A percentile compares a stretch with the other conserved stretches of the same genome.
Evolutionary conservation across 2,113 vertebrate species (phyloP).

Genomic region (Tetrax tetrax): DNA sequence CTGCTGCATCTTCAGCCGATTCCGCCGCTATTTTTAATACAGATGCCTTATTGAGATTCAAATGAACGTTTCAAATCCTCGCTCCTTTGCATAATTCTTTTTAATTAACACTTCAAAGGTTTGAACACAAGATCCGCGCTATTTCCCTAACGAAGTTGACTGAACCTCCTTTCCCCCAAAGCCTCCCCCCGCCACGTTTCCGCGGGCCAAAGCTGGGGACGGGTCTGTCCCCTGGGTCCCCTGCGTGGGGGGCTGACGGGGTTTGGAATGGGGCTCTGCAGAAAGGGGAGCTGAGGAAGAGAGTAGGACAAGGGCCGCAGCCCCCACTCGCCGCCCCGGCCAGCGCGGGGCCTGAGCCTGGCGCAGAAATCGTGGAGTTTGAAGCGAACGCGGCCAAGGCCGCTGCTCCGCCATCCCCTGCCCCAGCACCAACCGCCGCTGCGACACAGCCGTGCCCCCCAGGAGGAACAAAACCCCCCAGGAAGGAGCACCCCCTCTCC

Average conservation of each 20-base stretch:
- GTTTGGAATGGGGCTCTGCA: neutral
- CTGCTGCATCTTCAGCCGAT: conserved; percentile 6
- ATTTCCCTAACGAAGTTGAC: conserved; percentile 59
- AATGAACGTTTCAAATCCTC: conserved; percentile 67
- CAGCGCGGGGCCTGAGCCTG: neutral
- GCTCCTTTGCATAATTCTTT: conserved; percentile 77
- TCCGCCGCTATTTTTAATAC: conserved; percentile 71
- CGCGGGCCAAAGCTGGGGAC: neutral
- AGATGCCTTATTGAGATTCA: conserved; percentile 74
- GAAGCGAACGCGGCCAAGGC: neutral
- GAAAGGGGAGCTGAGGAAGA: neutral
- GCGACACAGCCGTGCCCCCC: accelerated
- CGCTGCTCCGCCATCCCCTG: neutral
- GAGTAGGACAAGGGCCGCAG: accelerated
- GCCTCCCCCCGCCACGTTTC: neutral
- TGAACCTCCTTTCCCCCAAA: conserved; percentile 29
- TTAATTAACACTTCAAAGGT: conserved; percentile 75
- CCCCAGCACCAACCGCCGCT: neutral
- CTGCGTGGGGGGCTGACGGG: accelerated
- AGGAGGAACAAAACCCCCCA: neutral
- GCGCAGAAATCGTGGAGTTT: accelerated
- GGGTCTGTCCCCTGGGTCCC: neutral
- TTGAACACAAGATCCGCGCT: conserved; percentile 42
- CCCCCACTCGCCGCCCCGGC: neutral
- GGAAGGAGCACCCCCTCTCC: neutral